Conservation (phyloP, 2,888 invertebrate species). For the Tuta absoluta region DNA sequence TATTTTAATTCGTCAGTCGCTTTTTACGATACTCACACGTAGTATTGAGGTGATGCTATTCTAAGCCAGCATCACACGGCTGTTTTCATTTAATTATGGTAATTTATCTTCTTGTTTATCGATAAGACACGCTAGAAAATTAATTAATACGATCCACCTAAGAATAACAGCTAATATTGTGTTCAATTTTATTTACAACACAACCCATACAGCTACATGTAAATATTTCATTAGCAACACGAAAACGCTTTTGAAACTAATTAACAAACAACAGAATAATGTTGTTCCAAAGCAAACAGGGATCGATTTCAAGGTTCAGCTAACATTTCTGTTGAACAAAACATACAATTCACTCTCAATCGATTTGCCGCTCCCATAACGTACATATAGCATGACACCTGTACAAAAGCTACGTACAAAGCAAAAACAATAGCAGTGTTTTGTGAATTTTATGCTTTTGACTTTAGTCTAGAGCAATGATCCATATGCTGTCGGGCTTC, state of each 20-base stretch:
- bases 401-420: not conserved
- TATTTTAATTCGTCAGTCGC: too few species aligned
- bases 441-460: not conserved
- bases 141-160: too few species aligned
- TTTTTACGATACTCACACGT: too few species aligned
- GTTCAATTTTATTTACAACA: constrained; percentile 2
- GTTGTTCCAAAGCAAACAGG: constrained; percentile 4
- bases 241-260: constrained; percentile 12
- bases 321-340: constrained; percentile 20
- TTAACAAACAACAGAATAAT: constrained; percentile 8
- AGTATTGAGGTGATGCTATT: too few species aligned
- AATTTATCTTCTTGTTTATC: too few species aligned
- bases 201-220: not conserved
- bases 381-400: not conserved
- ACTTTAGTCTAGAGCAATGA: too few species aligned
- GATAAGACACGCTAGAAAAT: too few species aligned
- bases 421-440: not conserved
- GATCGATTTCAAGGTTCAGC: constrained; percentile 18
- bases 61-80: too few species aligned
- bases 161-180: not conserved
- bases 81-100: too few species aligned
- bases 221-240: constrained; percentile 12
- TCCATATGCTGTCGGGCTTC: too few species aligned
- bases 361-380: constrained; percentile 11
- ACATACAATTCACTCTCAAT: constrained; percentile 16